phyloP scores from a whole-genome alignment of 2,113 vertebrate genomes.

The Oophaga pumilio region DNA sequence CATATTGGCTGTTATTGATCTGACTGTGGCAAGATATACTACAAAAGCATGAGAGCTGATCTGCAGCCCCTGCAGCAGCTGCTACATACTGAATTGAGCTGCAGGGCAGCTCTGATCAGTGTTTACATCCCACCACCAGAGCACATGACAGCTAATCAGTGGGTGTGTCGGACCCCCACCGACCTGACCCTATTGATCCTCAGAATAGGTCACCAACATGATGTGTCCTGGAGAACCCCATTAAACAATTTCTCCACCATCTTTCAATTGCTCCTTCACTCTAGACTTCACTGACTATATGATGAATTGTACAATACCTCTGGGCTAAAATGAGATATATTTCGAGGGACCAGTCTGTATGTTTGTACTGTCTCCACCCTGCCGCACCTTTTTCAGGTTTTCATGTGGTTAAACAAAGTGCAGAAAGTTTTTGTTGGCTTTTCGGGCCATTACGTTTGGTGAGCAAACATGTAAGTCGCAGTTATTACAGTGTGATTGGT shows the following conservation, averaged over 20 bases:
- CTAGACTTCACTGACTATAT: neutral
- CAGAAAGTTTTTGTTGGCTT: neutral
- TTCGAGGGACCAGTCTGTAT: neutral
- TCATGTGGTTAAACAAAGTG: neutral
- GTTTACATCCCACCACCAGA: too few relatives aligned
- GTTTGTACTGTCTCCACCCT: neutral
- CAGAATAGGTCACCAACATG: too few relatives aligned
- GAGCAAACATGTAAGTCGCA: neutral
- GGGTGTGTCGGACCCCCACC: too few relatives aligned
- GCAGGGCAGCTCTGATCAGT: too few relatives aligned
- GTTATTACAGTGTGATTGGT: neutral
- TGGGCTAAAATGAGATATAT: neutral
- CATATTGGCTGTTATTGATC: too few relatives aligned
- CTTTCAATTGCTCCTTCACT: neutral
- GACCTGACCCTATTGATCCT: too few relatives aligned
- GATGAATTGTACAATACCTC: neutral
- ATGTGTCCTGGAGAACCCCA: too few relatives aligned
- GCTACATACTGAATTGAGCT: too few relatives aligned
- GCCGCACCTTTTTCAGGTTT: neutral
- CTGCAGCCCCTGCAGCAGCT: too few relatives aligned
- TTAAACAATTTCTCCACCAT: neutral
- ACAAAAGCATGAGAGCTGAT: too few relatives aligned
- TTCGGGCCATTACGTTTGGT: neutral
- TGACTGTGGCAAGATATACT: too few relatives aligned
- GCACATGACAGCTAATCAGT: too few relatives aligned